A percentile compares a stretch with the other conserved stretches of the same genome.
These are phyloP conservation scores for Centropristis striata DNA, from an alignment of 2,113 vertebrate species.

Conservation along the genomic window DNA sequence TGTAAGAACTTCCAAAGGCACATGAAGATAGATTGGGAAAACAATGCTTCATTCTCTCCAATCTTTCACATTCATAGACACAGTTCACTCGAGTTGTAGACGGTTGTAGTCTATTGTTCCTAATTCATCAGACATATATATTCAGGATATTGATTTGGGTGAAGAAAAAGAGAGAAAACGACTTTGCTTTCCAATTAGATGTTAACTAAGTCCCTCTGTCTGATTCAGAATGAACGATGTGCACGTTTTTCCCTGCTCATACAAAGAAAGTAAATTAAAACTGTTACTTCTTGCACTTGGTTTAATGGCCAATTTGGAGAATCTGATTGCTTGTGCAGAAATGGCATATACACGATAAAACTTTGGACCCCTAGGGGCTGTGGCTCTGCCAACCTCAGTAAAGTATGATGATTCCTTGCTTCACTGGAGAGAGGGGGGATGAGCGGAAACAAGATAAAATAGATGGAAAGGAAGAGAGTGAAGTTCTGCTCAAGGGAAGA, in stretches of 20 bases:
- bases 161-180: conserved; percentile 26
- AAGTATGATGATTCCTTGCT: conserved; percentile 68
- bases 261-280: conserved; percentile 66
- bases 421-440: conserved; percentile 50
- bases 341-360: conserved; percentile 68
- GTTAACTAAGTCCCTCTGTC: conserved; percentile 39
- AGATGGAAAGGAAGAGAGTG: conserved; percentile 52
- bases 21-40: neutral
- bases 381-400: conserved; percentile 59
- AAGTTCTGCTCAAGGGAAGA: conserved; percentile 46
- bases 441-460: conserved; percentile 55
- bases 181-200: conserved; percentile 45
- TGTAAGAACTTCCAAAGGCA: conserved; percentile 4
- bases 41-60: neutral
- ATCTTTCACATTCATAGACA: neutral
- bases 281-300: conserved; percentile 57
- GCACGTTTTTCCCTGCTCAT: conserved; percentile 40
- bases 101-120: conserved; percentile 23
- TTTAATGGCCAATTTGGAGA: conserved; percentile 73
- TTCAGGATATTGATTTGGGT: conserved; percentile 48
- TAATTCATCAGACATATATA: conserved; percentile 23
- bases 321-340: conserved; percentile 74
- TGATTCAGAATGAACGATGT: conserved; percentile 46
- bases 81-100: conserved; percentile 4
- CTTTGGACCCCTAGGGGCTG: conserved; percentile 38